phyloP scores from a whole-genome alignment of 2,888 invertebrate genomes.

The Acronicta leporina region DNA sequence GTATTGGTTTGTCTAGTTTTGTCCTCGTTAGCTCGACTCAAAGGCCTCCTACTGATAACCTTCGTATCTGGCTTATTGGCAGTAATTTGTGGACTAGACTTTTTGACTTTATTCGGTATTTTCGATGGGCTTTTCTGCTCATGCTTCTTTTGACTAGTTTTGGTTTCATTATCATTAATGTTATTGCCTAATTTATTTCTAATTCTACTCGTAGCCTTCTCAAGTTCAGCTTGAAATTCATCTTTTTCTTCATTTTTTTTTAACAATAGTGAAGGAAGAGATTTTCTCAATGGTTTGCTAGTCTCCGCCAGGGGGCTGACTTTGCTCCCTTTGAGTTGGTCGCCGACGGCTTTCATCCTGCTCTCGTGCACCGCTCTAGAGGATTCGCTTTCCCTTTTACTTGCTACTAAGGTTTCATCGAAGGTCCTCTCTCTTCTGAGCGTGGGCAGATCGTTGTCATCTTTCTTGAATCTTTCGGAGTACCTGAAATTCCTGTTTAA shows the following conservation, averaged over 20 bases:
- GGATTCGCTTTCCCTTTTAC: conserved; percentile 76
- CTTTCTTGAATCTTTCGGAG: conserved; percentile 84
- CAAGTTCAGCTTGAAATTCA: conserved; percentile 87
- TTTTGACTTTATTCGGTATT: conserved; percentile 83
- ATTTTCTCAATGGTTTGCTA: conserved; percentile 84
- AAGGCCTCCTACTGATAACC: conserved; percentile 67
- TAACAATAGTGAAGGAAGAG: conserved; percentile 86
- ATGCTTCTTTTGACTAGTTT: conserved; percentile 81
- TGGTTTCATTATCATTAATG: conserved; percentile 82
- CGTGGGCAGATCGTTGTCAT: conserved; percentile 74
- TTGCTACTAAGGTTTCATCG: conserved; percentile 79
- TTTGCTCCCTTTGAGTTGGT: conserved; percentile 74
- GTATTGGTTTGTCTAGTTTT: conserved; percentile 70
- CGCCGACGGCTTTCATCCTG: conserved; percentile 75
- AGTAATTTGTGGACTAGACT: conserved; percentile 82
- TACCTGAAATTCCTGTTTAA: conserved; percentile 84
- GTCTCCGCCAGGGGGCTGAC: conserved; percentile 73
- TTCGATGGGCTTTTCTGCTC: conserved; percentile 77
- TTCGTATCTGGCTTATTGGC: conserved; percentile 56
- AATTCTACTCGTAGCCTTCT: conserved; percentile 87
- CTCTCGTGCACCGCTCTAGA: conserved; percentile 74
- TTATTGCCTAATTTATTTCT: conserved; percentile 84
- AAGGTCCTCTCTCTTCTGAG: conserved; percentile 87
- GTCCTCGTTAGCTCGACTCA: conserved; percentile 74
- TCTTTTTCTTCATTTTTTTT: conserved; percentile 88